Percentiles rank a stretch among this genome's conserved stretches.
phyloP scores from a whole-genome alignment of 2,113 vertebrate genomes.

The Odocoileus hemionus region DNA sequence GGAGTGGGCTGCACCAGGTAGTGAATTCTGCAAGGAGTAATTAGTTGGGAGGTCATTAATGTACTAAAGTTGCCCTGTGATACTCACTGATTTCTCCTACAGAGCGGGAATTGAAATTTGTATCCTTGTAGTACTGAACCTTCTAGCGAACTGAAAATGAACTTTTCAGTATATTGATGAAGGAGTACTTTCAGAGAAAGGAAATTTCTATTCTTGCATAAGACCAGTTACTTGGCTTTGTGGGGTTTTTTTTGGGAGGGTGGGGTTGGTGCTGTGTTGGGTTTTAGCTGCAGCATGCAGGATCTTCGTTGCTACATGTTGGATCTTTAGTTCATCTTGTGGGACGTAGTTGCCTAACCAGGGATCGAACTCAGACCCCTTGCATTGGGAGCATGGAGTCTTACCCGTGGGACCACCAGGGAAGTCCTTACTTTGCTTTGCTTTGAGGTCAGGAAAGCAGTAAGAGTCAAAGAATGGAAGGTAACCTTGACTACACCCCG shows the following conservation, averaged over 20 bases:
- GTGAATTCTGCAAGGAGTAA: background rate
- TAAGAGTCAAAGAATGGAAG: constrained; percentile 22
- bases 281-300: background rate
- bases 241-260: fast-evolving
- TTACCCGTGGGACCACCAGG: background rate
- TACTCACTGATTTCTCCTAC: background rate
- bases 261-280: background rate
- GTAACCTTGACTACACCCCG: background rate
- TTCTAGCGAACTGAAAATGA: background rate
- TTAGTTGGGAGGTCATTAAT: background rate
- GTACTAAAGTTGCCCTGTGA: background rate
- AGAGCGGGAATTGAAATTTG: constrained; percentile 31
- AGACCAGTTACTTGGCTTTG: background rate
- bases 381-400: background rate
- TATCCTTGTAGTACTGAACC: background rate
- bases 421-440: background rate
- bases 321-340: background rate
- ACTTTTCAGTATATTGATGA: background rate
- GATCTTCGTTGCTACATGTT: background rate
- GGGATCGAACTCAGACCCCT: background rate
- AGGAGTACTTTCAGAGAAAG: background rate
- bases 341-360: background rate
- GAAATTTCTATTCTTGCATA: background rate
- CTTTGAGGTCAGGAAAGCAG: constrained; percentile 8
- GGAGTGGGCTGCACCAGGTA: background rate